These are phyloP conservation scores for Pseudomugil gertrudae DNA, from an alignment of 2,797 vertebrate genomes.

Conservation along the genomic window DNA sequence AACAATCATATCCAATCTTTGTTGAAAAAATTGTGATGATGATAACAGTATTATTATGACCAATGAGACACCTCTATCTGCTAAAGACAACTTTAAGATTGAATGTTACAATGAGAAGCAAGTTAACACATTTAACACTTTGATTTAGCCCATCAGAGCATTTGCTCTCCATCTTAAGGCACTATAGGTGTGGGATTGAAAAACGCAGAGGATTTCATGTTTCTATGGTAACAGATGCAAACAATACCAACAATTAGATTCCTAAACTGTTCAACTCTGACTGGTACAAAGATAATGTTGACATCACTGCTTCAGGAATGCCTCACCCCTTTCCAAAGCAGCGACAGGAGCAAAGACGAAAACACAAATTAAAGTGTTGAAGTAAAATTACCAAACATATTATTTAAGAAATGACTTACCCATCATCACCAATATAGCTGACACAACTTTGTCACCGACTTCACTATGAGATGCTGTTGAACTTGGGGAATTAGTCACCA, in stretches of 20 bases:
- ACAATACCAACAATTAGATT: background rate
- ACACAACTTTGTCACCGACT: background rate
- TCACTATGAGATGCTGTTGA: background rate
- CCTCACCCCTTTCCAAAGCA: background rate
- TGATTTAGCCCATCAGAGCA: background rate
- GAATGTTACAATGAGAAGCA: background rate
- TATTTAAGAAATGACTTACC: slow-evolving; percentile 12
- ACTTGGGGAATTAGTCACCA: background rate
- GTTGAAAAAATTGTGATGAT: background rate
- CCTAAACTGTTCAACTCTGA: background rate
- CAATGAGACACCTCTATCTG: background rate
- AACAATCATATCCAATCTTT: background rate
- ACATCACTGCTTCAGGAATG: background rate
- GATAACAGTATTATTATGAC: background rate
- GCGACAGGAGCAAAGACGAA: background rate
- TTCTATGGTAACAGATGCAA: slow-evolving; percentile 16
- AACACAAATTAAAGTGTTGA: slow-evolving; percentile 6
- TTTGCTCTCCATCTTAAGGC: background rate
- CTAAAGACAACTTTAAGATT: background rate
- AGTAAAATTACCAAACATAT: slow-evolving; percentile 3
- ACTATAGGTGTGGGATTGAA: background rate
- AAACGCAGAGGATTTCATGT: background rate
- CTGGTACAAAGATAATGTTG: background rate
- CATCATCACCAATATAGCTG: background rate
- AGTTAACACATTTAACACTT: background rate